A percentile compares a stretch with the other conserved stretches of the same genome.
Evolutionary conservation across 2,888 invertebrate species (phyloP).

Genomic region (Diplazon laetatorius): DNA sequence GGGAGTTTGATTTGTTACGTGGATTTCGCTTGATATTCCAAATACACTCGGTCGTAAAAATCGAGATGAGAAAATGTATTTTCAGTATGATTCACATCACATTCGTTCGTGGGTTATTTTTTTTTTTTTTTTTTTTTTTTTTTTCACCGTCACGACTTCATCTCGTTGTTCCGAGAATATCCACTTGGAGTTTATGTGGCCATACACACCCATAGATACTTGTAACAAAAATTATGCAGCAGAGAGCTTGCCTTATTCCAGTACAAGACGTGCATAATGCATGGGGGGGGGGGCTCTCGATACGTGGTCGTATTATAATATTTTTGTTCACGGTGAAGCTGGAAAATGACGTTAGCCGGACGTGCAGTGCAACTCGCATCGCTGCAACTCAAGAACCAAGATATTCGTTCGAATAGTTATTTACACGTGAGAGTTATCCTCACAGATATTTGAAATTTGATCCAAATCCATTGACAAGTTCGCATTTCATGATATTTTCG

Average conservation of each 20-base stretch:
- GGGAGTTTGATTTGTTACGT: neutral
- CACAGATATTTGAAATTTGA: no score
- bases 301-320: constrained; percentile 71
- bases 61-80: constrained; percentile 13
- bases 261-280: constrained; percentile 71
- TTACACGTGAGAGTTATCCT: no score
- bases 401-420: no score
- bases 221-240: constrained; percentile 29
- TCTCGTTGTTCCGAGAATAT: constrained; percentile 18
- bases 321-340: constrained; percentile 69
- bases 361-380: constrained; percentile 65
- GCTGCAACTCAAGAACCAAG: no score
- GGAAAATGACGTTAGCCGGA: constrained; percentile 70
- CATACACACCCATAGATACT: constrained; percentile 15
- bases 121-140: no score
- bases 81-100: constrained; percentile 11
- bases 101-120: constrained; percentile 35
- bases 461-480: no score
- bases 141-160: constrained; percentile 46
- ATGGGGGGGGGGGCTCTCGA: no score
- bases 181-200: constrained; percentile 29
- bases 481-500: no score
- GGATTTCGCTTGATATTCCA: neutral
- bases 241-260: constrained; percentile 38
- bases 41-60: neutral